phyloP scores from a whole-genome alignment of 2,888 invertebrate genomes.

The Pachymerium ferrugineum region DNA sequence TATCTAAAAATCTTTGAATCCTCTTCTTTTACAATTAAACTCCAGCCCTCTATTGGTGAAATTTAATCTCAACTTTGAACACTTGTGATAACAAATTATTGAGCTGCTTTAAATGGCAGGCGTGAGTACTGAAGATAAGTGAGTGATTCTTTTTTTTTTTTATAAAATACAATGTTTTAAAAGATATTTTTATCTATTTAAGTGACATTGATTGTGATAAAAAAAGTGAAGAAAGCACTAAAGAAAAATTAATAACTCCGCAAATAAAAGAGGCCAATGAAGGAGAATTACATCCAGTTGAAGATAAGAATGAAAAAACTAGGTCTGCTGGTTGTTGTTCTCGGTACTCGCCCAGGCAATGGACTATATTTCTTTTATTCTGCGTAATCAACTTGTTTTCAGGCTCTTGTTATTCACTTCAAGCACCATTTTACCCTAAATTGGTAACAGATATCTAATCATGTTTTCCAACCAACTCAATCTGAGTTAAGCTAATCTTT shows the following conservation, averaged over 20 bases:
- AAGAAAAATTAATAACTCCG: background rate
- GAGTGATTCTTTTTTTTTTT: too few species aligned
- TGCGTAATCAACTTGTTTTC: conserved; percentile 77
- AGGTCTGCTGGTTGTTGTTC: background rate
- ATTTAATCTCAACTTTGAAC: too few species aligned
- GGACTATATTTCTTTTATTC: conserved; percentile 69
- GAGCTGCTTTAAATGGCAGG: too few species aligned
- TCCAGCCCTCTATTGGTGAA: too few species aligned
- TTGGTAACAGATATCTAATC: conserved; percentile 58
- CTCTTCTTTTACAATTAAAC: too few species aligned
- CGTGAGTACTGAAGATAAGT: too few species aligned
- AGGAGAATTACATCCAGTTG: background rate
- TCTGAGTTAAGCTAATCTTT: too few species aligned
- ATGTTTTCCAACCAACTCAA: too few species aligned
- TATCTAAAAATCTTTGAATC: too few species aligned
- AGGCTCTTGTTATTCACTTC: conserved; percentile 74
- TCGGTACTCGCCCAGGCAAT: conserved; percentile 55
- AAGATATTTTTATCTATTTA: background rate
- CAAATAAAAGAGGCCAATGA: background rate
- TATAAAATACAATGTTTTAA: too few species aligned
- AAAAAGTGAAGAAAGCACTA: background rate
- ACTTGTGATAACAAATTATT: too few species aligned
- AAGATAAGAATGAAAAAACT: background rate
- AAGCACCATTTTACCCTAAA: conserved; percentile 77
- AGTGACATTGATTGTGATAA: background rate